Conservation (phyloP, 1,140 invertebrate genomes). For the Brachionus sp. region DNA sequence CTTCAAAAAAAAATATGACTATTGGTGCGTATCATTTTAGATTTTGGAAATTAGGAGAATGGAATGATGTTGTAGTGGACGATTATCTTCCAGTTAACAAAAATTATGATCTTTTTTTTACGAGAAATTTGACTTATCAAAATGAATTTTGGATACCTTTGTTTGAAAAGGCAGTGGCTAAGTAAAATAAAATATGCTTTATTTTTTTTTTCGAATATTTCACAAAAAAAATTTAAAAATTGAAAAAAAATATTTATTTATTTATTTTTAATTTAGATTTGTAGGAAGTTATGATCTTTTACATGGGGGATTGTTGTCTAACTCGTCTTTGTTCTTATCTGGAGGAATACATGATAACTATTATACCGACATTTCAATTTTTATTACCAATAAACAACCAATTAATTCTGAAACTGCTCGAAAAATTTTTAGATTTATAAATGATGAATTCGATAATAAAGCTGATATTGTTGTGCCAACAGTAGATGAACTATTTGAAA, state of each 20-base stretch:
- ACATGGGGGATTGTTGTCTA: conserved; percentile 1
- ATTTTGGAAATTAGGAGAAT: conserved; percentile 73
- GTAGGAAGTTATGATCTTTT: conserved; percentile 36
- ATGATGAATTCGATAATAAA: conserved; percentile 7
- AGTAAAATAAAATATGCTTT: neutral
- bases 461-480: neutral
- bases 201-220: neutral
- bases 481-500: conserved; percentile 31
- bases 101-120: conserved; percentile 26
- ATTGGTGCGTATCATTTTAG: conserved; percentile 65
- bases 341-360: conserved; percentile 37
- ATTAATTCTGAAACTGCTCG: neutral
- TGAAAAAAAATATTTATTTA: too few species aligned
- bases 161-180: conserved; percentile 35
- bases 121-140: conserved; percentile 37
- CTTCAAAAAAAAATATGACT: conserved; percentile 1
- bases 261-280: conserved; percentile 17
- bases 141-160: conserved; percentile 45
- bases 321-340: conserved; percentile 24
- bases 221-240: too few species aligned
- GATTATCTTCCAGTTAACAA: conserved; percentile 68
- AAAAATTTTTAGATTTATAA: conserved; percentile 14
- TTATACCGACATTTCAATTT: neutral
- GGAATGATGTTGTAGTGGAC: conserved; percentile 72
- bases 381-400: neutral